Conservation (phyloP, 1,140 invertebrate genomes). For the Drosophila punjabiensis region DNA sequence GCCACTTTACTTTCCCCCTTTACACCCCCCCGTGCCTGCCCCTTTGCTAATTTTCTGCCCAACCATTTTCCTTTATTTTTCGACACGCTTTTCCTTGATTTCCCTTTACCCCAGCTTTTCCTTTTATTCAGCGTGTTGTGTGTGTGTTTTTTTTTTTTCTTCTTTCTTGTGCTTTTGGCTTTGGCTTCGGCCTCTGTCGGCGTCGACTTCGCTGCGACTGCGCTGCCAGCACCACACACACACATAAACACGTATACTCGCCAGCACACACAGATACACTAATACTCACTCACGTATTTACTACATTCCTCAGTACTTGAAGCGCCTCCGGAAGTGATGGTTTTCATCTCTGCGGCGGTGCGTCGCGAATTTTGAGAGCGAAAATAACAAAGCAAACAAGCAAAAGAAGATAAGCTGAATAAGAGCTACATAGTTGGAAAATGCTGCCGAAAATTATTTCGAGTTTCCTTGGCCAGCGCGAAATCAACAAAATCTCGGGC, state of each 20-base stretch:
- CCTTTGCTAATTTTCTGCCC: constrained; percentile 12
- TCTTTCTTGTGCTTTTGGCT: constrained; percentile 55
- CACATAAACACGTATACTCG: constrained; percentile 20
- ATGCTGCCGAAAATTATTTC: constrained; percentile 7
- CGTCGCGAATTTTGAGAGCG: constrained; percentile 63
- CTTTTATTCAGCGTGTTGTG: constrained; percentile 36
- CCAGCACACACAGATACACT: constrained; percentile 47
- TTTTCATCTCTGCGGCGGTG: constrained; percentile 74
- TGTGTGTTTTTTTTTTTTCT: constrained; percentile 30
- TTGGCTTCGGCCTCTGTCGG: constrained; percentile 48
- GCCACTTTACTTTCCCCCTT: neutral
- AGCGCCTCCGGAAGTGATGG: constrained; percentile 85
- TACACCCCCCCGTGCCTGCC: neutral
- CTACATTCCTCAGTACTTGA: constrained; percentile 84
- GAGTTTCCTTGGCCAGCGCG: neutral
- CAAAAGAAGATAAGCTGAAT: constrained; percentile 11
- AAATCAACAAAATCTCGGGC: constrained; percentile 6
- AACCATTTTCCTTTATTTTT: constrained; percentile 13
- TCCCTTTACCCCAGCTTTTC: constrained; percentile 28
- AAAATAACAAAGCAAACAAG: constrained; percentile 36
- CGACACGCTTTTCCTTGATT: constrained; percentile 15
- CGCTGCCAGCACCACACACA: constrained; percentile 28
- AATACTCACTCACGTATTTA: constrained; percentile 67
- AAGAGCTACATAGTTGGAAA: constrained; percentile 5
- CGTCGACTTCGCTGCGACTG: constrained; percentile 45